A percentile compares a stretch with the other conserved stretches of the same genome.
Evolutionary conservation across 2,888 invertebrate genomes (phyloP).

Genomic region (Eupithecia tripunctaria): DNA sequence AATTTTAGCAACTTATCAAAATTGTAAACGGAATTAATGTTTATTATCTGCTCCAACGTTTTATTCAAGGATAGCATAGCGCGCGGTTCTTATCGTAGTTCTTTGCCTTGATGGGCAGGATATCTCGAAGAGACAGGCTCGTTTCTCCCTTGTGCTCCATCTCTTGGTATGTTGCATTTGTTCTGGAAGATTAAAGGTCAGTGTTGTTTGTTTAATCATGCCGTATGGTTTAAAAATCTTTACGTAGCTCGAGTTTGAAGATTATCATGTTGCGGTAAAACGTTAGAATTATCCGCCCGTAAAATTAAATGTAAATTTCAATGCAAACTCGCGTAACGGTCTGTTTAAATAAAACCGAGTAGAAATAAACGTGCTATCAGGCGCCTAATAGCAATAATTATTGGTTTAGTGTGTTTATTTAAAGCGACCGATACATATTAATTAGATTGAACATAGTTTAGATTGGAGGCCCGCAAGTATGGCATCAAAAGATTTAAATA

Average conservation of each 20-base stretch:
- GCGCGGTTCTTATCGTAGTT: conserved; percentile 95
- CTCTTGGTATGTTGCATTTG: conserved; percentile 77
- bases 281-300: conserved; percentile 47
- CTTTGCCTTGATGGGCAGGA: conserved; percentile 92
- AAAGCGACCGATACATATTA: background rate
- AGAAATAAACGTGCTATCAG: background rate
- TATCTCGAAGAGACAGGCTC: conserved; percentile 91
- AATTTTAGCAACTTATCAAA: too few relatives aligned
- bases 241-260: conserved; percentile 1
- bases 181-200: conserved; percentile 57
- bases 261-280: conserved; percentile 29
- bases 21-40: too few relatives aligned
- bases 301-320: conserved; percentile 44
- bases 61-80: too few relatives aligned
- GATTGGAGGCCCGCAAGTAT: background rate
- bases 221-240: background rate
- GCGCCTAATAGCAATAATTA: background rate
- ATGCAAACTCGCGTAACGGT: conserved; percentile 60
- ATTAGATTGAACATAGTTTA: background rate
- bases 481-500: too few relatives aligned
- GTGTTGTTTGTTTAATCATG: background rate
- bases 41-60: too few relatives aligned
- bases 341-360: conserved; percentile 51
- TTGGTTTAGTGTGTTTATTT: background rate
- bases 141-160: conserved; percentile 75